Evolutionary conservation across 2,797 vertebrate genomes (phyloP), one percentile per base, ranked within the genome.

Genomic region (Sylvia borin): DNA sequence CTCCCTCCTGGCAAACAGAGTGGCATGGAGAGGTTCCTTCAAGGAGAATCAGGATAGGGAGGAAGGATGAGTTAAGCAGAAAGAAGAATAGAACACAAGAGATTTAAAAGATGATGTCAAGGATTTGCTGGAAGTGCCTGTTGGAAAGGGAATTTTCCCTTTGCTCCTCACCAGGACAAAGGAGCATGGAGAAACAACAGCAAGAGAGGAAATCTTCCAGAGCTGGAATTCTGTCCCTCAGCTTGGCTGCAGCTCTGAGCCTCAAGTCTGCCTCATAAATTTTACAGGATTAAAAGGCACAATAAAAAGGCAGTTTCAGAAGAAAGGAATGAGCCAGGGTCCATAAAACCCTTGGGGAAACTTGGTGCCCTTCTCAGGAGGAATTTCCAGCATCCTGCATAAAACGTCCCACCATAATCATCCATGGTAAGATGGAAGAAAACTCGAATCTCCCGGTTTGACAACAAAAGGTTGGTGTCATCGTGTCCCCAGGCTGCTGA

Each of bases 151-250:
- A 57, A 9, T 32, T 88, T 90, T 93, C 32, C 32, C 31, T 90
- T 82, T 85, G 32, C 24, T 64, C 57, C 27, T 84, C 70, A 74
- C 13, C 34, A 83, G 81, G 92, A 65, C 42, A 65, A 67, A 77
- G 16, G 38, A 92, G 45, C 38, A 65, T 61, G 70, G 61, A 95
- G 68, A 90, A 96, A 94, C 45, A 90, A 45, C 50, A 93, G 53
- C 42, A 83, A 61, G 76, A 74, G 9, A 83, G 36, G 85, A 93
- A 90, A 88, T 81, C 65, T 91, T 38, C 80, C 88, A 74, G 85
- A 53, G n/a, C 67, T 70, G 67, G 78, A 88, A 71, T 26, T 91
- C 54, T 51, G 78, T 82, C 65, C 57, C 68, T 94, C 73, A 22
- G 18, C 48, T 75, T 88, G 90, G 88, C 83, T 92, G 65, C 68